Evolutionary conservation across 2,113 vertebrate species (phyloP).

Genomic region (Ondatra zibethicus): DNA sequence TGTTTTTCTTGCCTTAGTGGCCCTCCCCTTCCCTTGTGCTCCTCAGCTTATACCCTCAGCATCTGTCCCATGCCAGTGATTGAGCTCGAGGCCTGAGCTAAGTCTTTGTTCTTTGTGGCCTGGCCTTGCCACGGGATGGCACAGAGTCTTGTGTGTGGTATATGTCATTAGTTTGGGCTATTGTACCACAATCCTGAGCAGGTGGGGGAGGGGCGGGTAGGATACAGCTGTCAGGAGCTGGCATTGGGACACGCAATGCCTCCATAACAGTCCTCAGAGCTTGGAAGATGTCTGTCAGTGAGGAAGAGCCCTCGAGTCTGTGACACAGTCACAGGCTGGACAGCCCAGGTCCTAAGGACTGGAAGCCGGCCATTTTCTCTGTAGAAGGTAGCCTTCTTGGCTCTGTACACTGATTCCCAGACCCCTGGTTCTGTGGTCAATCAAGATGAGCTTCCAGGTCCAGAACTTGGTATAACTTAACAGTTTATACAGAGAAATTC

Average conservation of each 20-base stretch:
- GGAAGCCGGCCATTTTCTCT: background rate
- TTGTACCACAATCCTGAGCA: too few species aligned
- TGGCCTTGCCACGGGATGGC: background rate
- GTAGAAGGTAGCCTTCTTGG: background rate
- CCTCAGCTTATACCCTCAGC: background rate
- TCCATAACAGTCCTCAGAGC: background rate
- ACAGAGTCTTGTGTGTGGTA: background rate
- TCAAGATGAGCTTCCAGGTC: background rate
- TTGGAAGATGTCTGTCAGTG: too few species aligned
- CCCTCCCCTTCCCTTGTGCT: background rate
- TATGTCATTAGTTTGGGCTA: too few species aligned
- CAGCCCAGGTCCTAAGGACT: background rate
- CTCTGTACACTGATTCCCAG: background rate
- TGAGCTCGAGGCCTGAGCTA: background rate
- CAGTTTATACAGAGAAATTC: background rate
- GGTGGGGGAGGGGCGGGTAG: too few species aligned
- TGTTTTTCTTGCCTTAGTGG: too few species aligned
- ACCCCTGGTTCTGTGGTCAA: background rate
- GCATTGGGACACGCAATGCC: accelerated
- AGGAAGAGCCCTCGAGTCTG: background rate
- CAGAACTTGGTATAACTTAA: background rate
- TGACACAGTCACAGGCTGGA: background rate
- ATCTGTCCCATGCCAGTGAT: background rate
- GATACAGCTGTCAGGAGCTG: background rate
- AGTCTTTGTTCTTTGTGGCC: background rate